Base-by-base conservation (phyloP, 2,113 vertebrate genomes). In the Cryptoleucopteryx plumbea region DNA sequence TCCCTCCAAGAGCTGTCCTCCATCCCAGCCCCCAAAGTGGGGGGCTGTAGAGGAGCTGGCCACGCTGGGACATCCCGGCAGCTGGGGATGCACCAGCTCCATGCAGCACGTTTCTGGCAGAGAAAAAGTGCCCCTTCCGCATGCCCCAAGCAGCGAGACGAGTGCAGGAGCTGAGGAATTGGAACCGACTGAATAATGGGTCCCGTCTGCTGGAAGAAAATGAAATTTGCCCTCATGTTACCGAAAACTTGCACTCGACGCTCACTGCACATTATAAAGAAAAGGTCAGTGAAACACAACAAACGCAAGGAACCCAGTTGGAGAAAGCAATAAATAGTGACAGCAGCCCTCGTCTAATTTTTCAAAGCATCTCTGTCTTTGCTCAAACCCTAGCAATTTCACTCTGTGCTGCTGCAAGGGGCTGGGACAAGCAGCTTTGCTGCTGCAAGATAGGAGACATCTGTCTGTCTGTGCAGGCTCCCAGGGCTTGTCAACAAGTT, bases 171-270 rank as follows among this genome's bases (percentile, higher is more conserved):
- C 91, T 96, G 96, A 97, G 86, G 80, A 74, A 91, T 90, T 97
- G 91, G 67, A 90, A 71, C 38, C 0, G 58, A 86, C 88, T 98
- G 91, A 98, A 89, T 97, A 97, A 97, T 90, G 67, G 95, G 43
- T 90, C 74, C 68, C 10, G 26, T 97, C 93, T 96, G 96, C 79
- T 78, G 86, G 94, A 96, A 97, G 95, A 97, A 98, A 98, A 98
- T 97, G 95, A 96, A 97, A 98, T 98, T 91, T 97, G 94, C 96
- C 97, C 96, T 97, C 81, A 3, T 95, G 96, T 97, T 97, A 90
- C 83, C 4, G 15, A 88, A 92, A 89, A 93, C 83, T 97, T 96
- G 95, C 88, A 94, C 93, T 97, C 32, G n/a, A 90, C 1, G 84
- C 93, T 97, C 97, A 47, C 92, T 93, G 95, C 80, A 87, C 89